Evolutionary conservation across 2,113 vertebrate genomes (phyloP).

Genomic region (Climacteris rufus): DNA sequence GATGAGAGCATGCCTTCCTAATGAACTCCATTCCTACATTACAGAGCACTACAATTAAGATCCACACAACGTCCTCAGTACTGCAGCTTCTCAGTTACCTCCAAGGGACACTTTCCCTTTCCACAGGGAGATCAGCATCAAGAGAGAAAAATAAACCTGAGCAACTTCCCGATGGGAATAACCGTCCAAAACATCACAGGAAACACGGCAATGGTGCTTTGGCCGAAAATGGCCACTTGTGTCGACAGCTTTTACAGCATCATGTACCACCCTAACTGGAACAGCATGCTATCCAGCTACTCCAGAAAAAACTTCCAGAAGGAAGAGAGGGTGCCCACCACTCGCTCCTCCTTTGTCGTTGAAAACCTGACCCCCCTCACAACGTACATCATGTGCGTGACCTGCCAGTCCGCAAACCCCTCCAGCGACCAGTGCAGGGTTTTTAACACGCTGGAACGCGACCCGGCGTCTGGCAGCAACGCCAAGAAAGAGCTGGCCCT

Average conservation of each 20-base stretch:
- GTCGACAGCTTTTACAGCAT: conserved; percentile 85
- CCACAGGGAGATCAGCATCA: neutral
- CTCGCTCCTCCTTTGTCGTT: conserved; percentile 76
- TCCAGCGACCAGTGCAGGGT: conserved; percentile 81
- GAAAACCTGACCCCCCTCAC: conserved; percentile 83
- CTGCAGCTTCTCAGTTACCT: neutral
- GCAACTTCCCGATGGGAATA: conserved; percentile 69
- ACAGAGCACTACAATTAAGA: neutral
- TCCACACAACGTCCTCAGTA: neutral
- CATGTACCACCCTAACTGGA: conserved; percentile 89
- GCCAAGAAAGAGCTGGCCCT: conserved; percentile 78
- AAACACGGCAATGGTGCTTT: conserved; percentile 78
- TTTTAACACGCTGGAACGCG: conserved; percentile 77
- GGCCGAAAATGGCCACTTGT: conserved; percentile 76
- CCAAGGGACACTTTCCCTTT: neutral
- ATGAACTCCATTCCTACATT: neutral
- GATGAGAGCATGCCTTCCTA: neutral
- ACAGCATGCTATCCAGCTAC: conserved; percentile 77
- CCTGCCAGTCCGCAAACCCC: conserved; percentile 82
- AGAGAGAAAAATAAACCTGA: neutral
- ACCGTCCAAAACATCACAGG: conserved; percentile 80
- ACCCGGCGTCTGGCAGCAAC: conserved; percentile 29
- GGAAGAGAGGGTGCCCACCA: conserved; percentile 82
- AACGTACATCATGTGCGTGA: conserved; percentile 83
- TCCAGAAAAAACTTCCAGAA: conserved; percentile 81